A percentile compares a stretch with the other conserved stretches of the same genome.
phyloP scores from a whole-genome alignment of 2,797 vertebrate genomes.

The Semotilus atromaculatus region DNA sequence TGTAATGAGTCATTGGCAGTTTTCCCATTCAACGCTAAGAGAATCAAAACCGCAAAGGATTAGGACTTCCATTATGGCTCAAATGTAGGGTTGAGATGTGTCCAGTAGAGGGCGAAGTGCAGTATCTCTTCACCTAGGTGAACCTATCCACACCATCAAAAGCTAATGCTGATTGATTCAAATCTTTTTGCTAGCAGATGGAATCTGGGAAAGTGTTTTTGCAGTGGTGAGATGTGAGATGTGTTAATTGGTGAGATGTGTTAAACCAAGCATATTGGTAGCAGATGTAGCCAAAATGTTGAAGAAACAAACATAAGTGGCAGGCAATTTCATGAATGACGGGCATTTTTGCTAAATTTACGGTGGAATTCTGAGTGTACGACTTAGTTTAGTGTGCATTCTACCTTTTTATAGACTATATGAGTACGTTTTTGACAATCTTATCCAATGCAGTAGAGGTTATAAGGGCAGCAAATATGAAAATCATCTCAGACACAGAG shows the following conservation, averaged over 20 bases:
- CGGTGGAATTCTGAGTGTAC: background rate
- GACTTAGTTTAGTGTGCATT: background rate
- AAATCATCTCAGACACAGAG: conserved; percentile 20
- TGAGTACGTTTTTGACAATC: background rate
- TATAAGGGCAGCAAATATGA: conserved; percentile 37
- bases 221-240: background rate
- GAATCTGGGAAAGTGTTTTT: conserved; percentile 6
- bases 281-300: conserved; percentile 19
- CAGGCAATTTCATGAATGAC: background rate
- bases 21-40: conserved; percentile 21
- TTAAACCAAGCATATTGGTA: background rate
- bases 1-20: conserved; percentile 30
- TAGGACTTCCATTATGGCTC: background rate
- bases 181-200: conserved; percentile 59
- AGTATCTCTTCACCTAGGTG: conserved; percentile 18
- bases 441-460: background rate
- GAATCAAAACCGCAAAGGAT: background rate
- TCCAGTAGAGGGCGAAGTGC: conserved; percentile 70
- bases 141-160: conserved; percentile 2
- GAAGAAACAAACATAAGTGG: background rate
- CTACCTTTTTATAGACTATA: background rate
- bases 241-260: background rate
- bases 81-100: conserved; percentile 56
- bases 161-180: conserved; percentile 23
- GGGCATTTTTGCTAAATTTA: background rate